Evolutionary conservation across 1,140 invertebrate species (phyloP).

Genomic region (Panagrolaimus sp.): DNA sequence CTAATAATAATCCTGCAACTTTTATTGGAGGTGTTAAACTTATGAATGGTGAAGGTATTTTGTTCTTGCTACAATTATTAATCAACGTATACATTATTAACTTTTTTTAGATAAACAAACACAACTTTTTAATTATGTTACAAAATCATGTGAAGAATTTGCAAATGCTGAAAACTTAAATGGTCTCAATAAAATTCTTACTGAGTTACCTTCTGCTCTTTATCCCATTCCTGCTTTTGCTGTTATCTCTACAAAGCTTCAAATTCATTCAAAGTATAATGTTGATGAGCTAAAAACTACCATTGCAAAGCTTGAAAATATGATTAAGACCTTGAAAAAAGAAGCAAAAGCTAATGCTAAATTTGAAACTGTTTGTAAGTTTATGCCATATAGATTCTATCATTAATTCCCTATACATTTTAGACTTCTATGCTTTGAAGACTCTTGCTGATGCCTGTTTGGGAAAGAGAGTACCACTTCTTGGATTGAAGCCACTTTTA

Average conservation of each 20-base stretch:
- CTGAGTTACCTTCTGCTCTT: background rate
- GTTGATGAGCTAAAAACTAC: background rate
- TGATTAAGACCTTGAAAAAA: background rate
- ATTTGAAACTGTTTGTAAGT: slow-evolving; percentile 1
- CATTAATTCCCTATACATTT: background rate
- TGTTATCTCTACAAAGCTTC: background rate
- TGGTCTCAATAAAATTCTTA: background rate
- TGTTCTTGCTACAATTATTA: too few relatives aligned
- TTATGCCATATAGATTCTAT: too few relatives aligned
- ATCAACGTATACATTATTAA: background rate
- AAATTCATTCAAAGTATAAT: background rate
- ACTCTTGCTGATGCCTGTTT: background rate
- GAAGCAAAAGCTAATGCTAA: background rate
- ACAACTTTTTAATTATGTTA: background rate
- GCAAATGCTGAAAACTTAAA: background rate
- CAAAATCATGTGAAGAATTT: background rate
- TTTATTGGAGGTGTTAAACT: background rate
- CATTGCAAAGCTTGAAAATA: background rate
- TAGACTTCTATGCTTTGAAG: background rate
- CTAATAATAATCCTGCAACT: background rate
- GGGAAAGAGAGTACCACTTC: background rate
- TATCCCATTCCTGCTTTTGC: background rate
- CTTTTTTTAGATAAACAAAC: background rate
- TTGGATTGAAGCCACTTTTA: background rate
- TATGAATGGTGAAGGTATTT: background rate